Base-by-base conservation (phyloP, 2,113 vertebrate species). In the Cathartes aura region DNA sequence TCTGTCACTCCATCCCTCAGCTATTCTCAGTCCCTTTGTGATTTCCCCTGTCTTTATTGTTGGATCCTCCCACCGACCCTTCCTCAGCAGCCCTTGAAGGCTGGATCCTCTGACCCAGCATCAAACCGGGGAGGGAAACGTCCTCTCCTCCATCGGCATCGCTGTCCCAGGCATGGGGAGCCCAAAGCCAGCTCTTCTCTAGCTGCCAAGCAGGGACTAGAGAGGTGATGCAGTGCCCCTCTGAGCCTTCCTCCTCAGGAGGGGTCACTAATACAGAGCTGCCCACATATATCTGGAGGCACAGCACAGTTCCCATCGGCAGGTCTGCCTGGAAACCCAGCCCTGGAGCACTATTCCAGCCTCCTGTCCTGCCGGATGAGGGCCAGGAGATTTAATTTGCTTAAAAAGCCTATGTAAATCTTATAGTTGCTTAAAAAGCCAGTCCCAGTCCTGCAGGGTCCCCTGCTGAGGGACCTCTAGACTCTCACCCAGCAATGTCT, bases 401-500 rank as follows among this genome's bases (percentile, higher is more conserved):
- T 45, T 12, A 1, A 27, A 48, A 53, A 20, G 3, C 47, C n/a
- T 2, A 0, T 6, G 24, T 3, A 9, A 40, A 14, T 22, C 24
- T 13, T 29, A 3, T 2, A 14, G 30, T 1, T 34, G 66, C 71
- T 30, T 6, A 2, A 15, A 22, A 56, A 63, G 11, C 24, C 74
- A 22, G 23, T 21, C 36, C 67, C 8, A 2, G 34, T 5, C 40
- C 60, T 43, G 58, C 20, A 2, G 73, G 50, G 43, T 40, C 43
- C 73, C 63, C 43, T 24, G 20, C 11, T 2, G 26, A 71, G 52
- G 60, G 40, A 1, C 15, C 74, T 32, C 21, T 11, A 3, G 9
- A 0, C 12, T 22, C 43, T 13, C 10, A 2, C 71, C 34, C 66
- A 3, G 67, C 30, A 2, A 2, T 0, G 1, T 5, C 43, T 40